Evolutionary conservation across 2,888 invertebrate genomes (phyloP), one percentile per base, ranked within the genome.

Genomic region (Drosophila quasianomalipes): DNA sequence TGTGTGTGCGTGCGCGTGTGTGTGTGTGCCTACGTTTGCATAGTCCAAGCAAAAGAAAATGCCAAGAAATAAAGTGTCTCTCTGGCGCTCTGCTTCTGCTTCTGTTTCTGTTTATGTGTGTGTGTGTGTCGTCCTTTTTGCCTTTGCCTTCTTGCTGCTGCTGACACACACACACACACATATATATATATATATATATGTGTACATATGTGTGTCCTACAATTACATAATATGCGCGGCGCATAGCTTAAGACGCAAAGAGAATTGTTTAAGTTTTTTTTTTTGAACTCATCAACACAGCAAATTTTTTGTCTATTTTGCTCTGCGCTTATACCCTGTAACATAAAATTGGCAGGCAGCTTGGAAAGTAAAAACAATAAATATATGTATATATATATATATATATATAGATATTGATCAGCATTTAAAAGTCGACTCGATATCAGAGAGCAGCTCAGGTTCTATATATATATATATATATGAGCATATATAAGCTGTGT

Each of bases 151-250:
- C 41, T 41, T 57, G n/a, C 41, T 60, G 61, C 63, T 44, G 54
- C 65, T 60, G 62, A 60, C 62, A 57, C 16, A 59, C 10, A 59
- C 16, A 26, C 59, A 62, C 5, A 64, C 51, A 55, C 12, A 64
- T 19, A 44, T 49, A 62, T 31, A 66, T 57, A 41, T 22, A 41
- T 22, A 57, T 12, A 64, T 26, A 37, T 14, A 26, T 64, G n/a
- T 55, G 52, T 64, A 28, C 30, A 10, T 69, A 64, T 74, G 70
- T 75, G 74, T 88, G 85, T 67, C 71, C 78, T 51, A 85, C 90
- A 85, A 85, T 85, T 90, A 85, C 90, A 85, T 85, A 85, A 85
- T 90, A 85, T 88, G 88, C 90, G 87, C 84, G 75, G 89, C 89
- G 85, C 85, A 85, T 82, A 72, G 71, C 65, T 80, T 52, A 80